phyloP scores from a whole-genome alignment of 2,113 vertebrate species.

The Albula goreensis region DNA sequence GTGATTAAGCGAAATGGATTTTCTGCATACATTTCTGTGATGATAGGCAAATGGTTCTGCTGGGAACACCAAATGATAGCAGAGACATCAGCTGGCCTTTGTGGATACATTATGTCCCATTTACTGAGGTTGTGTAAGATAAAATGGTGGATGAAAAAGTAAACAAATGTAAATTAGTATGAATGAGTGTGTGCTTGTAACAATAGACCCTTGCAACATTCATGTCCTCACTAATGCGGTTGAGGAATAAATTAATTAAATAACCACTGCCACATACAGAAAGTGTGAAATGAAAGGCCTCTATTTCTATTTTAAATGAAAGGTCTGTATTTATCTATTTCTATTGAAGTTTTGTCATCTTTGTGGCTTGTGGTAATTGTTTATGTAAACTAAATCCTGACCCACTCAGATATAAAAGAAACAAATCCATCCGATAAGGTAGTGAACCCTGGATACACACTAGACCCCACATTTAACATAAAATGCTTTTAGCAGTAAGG shows the following conservation, averaged over 20 bases:
- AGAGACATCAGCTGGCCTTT: too few relatives aligned
- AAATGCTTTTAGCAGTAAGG: conserved; percentile 78
- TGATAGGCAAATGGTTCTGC: background rate
- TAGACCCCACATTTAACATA: conserved; percentile 69
- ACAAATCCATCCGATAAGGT: conserved; percentile 75
- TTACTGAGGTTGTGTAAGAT: background rate
- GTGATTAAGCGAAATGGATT: background rate
- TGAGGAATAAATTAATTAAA: background rate
- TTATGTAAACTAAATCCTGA: conserved; percentile 65
- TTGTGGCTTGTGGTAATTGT: conserved; percentile 40
- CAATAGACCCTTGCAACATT: background rate
- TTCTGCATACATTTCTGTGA: background rate
- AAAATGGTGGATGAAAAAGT: too few relatives aligned
- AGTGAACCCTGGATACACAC: conserved; percentile 50
- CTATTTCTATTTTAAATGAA: conserved; percentile 36
- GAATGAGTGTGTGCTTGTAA: background rate
- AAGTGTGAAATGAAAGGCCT: conserved; percentile 54
- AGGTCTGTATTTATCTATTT: conserved; percentile 26
- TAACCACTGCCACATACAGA: background rate
- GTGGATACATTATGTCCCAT: too few relatives aligned
- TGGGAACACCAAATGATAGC: too few relatives aligned
- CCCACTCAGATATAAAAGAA: conserved; percentile 66
- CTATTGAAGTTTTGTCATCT: conserved; percentile 20
- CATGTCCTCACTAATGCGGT: background rate
- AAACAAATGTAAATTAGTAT: background rate